Conservation (phyloP, 2,888 invertebrate genomes). For the Philonicus albiceps region DNA sequence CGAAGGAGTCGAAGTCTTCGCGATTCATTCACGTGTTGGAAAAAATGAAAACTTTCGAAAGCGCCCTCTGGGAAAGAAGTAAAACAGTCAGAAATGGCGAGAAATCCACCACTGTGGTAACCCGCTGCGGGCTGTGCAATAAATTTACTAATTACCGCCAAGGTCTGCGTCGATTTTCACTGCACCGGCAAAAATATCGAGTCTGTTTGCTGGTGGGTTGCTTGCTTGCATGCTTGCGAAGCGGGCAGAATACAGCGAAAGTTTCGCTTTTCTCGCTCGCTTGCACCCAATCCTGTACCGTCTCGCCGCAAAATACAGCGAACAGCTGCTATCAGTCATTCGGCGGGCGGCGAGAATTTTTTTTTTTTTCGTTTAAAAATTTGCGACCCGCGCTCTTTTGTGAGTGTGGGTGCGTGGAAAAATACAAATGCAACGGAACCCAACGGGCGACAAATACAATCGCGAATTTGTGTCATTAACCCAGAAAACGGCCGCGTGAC, state of each 20-base stretch:
- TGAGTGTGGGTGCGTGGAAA: background rate
- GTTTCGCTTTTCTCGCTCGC: background rate
- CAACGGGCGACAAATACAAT: background rate
- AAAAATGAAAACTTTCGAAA: background rate
- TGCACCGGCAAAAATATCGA: background rate
- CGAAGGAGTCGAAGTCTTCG: background rate
- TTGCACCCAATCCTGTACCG: background rate
- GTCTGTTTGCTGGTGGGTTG: background rate
- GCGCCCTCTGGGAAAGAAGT: background rate
- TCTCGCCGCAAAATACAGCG: background rate
- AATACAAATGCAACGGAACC: background rate
- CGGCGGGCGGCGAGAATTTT: background rate
- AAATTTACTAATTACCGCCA: background rate
- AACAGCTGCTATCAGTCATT: background rate
- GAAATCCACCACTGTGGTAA: background rate
- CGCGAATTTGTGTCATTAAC: conserved; percentile 31
- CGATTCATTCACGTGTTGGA: background rate
- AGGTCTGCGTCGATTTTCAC: background rate
- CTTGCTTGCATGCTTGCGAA: background rate
- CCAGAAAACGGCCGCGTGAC: conserved; percentile 26
- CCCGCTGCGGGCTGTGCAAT: background rate
- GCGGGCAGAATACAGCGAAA: background rate
- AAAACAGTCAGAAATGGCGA: background rate
- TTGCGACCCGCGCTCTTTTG: background rate
- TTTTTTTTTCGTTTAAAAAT: background rate